Percentiles rank a stretch among this genome's conserved stretches.
phyloP scores from a whole-genome alignment of 64 coral and sea anemone species.

The Stichodactyla mertensii region DNA sequence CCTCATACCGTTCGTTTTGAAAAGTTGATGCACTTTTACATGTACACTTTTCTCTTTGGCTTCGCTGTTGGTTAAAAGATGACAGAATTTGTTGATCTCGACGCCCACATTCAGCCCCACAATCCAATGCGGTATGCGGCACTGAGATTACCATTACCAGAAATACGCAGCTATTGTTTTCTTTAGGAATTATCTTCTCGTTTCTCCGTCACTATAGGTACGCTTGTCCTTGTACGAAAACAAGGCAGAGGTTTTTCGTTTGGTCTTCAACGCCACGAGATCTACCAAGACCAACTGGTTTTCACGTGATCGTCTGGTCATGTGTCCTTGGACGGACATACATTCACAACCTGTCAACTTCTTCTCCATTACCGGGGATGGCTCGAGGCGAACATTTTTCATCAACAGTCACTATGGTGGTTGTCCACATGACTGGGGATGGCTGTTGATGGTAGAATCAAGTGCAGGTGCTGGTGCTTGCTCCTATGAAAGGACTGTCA shows the following conservation, averaged over 20 bases:
- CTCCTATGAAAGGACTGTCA: not conserved
- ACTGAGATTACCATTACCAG: no score
- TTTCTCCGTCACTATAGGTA: not conserved
- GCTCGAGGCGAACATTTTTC: not conserved
- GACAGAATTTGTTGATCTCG: no score
- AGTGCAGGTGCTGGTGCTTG: not conserved
- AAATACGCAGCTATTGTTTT: no score
- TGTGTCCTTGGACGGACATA: slow-evolving; percentile 27
- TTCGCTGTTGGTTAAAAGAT: no score
- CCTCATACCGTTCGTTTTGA: not conserved
- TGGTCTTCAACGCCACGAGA: slow-evolving; percentile 34
- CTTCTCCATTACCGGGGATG: slow-evolving; percentile 20
- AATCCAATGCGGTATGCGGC: no score
- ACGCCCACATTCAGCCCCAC: no score
- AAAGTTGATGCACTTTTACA: no score
- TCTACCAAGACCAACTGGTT: slow-evolving; percentile 31
- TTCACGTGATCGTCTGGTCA: slow-evolving; percentile 9
- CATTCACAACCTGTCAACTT: not conserved
- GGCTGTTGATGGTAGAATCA: not conserved
- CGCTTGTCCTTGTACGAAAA: slow-evolving; percentile 13
- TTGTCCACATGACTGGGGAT: not conserved
- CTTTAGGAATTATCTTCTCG: no score
- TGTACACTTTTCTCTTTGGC: no score
- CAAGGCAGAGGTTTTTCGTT: not conserved
- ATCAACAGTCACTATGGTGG: not conserved